Percentiles rank a stretch among this genome's conserved stretches.
These are phyloP conservation scores for Orthosia cruda DNA, from an alignment of 2,888 invertebrate genomes.

Conservation along the genomic window DNA sequence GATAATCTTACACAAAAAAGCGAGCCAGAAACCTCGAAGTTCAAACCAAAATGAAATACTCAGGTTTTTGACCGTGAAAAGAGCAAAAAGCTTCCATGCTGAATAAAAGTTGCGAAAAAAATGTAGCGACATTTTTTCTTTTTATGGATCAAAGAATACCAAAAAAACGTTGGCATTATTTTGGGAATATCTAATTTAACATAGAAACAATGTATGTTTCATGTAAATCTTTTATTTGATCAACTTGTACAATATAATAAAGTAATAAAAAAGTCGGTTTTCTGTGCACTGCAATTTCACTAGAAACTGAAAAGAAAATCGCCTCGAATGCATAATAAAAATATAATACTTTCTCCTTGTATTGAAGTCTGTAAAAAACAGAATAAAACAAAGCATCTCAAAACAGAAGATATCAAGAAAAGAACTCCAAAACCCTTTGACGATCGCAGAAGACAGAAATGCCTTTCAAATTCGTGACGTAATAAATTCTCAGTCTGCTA, in stretches of 20 bases:
- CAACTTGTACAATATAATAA: not conserved
- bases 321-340: no score
- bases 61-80: constrained; percentile 24
- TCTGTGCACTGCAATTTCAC: no score
- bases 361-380: not conserved
- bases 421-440: not conserved
- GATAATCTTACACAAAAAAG: constrained; percentile 28
- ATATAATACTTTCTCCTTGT: no score
- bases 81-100: constrained; percentile 23
- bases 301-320: no score
- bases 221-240: no score
- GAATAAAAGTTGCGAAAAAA: constrained; percentile 32
- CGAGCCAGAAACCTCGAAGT: constrained; percentile 11
- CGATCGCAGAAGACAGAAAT: constrained; percentile 1
- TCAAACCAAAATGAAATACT: constrained; percentile 47
- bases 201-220: not conserved
- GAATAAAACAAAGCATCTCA: not conserved
- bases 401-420: not conserved
- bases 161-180: not conserved
- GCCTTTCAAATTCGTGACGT: constrained; percentile 32
- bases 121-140: constrained; percentile 7
- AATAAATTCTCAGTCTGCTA: constrained; percentile 33
- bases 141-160: not conserved
- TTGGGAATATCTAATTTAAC: no score
- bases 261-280: no score